These are phyloP conservation scores for Microtus richardsoni DNA, from an alignment of 2,113 vertebrate species.

Conservation along the genomic window DNA sequence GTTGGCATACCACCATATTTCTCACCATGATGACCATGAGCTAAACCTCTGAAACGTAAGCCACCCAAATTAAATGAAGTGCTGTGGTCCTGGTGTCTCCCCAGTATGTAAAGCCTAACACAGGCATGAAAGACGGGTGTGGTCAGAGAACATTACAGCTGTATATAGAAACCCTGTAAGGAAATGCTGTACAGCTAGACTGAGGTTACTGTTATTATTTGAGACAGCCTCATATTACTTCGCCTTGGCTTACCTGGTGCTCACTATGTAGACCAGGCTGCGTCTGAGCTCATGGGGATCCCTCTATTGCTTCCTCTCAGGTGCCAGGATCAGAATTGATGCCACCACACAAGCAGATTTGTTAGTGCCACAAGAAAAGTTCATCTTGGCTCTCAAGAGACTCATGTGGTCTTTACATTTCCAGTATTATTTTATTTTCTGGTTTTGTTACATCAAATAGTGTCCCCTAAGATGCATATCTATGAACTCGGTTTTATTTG, in stretches of 20 bases:
- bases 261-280: not conserved
- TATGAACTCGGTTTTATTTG: not conserved
- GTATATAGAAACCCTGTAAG: not conserved
- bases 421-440: not conserved
- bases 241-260: not conserved
- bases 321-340: not conserved
- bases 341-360: not conserved
- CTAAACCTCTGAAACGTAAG: not conserved
- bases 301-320: not conserved
- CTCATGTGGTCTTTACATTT: not conserved
- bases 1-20: not conserved
- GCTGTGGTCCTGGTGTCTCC: not conserved
- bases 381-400: not conserved
- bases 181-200: not conserved
- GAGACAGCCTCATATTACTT: not conserved
- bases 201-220: not conserved
- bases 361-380: not conserved
- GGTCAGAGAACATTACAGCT: no score
- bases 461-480: not conserved
- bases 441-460: not conserved
- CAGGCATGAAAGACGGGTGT: not conserved
- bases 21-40: not conserved
- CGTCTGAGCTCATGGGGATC: not conserved
- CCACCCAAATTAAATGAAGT: not conserved
- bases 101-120: not conserved